Conservation (phyloP, 2,113 vertebrate species). For the Gambusia holbrooki region DNA sequence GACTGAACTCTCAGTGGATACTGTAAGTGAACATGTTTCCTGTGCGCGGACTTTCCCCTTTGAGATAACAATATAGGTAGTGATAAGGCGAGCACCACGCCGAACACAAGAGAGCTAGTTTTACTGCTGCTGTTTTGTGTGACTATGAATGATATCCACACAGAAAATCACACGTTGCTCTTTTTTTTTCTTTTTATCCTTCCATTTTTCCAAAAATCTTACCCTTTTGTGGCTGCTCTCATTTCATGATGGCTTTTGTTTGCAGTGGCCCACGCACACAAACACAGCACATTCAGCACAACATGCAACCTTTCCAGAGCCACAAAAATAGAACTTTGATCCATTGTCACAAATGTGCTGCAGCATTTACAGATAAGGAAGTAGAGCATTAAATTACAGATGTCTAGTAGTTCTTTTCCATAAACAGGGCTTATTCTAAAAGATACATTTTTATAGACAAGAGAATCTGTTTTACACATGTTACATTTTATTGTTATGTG, state of each 20-base stretch:
- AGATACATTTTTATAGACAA: constrained; percentile 41
- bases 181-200: not conserved
- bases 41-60: constrained; percentile 73
- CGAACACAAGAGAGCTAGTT: constrained; percentile 1
- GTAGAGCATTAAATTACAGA: constrained; percentile 33
- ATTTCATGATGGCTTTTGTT: constrained; percentile 58
- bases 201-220: constrained; percentile 24
- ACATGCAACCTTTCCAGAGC: constrained; percentile 31
- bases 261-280: constrained; percentile 48
- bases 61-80: constrained; percentile 51
- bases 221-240: constrained; percentile 38
- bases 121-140: constrained; percentile 26
- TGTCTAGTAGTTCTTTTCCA: constrained; percentile 46
- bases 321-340: constrained; percentile 57
- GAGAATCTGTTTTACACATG: constrained; percentile 39
- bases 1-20: constrained; percentile 64
- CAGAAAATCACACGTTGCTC: constrained; percentile 4
- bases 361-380: constrained; percentile 51
- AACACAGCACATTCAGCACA: constrained; percentile 31
- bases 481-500: constrained; percentile 40
- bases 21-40: constrained; percentile 67
- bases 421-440: constrained; percentile 60
- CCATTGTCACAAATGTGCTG: constrained; percentile 43
- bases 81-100: constrained; percentile 48
- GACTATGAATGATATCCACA: not conserved